Percentiles rank a stretch among this genome's conserved stretches.
Conservation (phyloP, 2,888 invertebrate species). For the Cistogaster globosa region DNA sequence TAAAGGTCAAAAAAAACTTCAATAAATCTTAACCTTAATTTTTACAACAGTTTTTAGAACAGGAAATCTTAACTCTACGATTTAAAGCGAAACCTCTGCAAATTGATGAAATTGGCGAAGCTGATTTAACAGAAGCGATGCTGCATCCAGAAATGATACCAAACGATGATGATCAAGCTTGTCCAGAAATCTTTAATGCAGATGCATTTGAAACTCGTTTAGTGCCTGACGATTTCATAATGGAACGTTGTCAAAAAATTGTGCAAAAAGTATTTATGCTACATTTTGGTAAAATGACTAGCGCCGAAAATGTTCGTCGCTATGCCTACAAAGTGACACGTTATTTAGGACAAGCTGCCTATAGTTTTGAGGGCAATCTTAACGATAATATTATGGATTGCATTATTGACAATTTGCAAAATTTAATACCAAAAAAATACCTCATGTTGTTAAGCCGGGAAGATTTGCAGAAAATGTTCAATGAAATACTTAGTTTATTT, state of each 20-base stretch:
- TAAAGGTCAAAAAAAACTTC: no score
- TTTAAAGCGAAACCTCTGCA: conserved; percentile 80
- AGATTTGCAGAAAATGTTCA: conserved; percentile 78
- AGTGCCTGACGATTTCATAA: conserved; percentile 78
- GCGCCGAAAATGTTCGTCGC: conserved; percentile 77
- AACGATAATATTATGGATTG: conserved; percentile 80
- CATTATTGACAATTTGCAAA: conserved; percentile 78
- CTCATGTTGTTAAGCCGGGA: conserved; percentile 77
- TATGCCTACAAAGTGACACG: conserved; percentile 79
- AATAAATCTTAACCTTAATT: not conserved
- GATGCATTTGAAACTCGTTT: conserved; percentile 77
- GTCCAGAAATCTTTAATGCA: conserved; percentile 77
- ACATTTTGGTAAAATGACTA: conserved; percentile 76
- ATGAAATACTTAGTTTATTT: conserved; percentile 78
- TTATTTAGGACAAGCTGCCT: conserved; percentile 80
- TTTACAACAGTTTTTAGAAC: conserved; percentile 77
- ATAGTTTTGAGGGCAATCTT: conserved; percentile 78
- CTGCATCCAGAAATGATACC: conserved; percentile 73
- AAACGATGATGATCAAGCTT: conserved; percentile 72
- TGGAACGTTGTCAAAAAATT: conserved; percentile 79
- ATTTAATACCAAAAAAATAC: conserved; percentile 80
- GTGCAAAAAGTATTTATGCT: conserved; percentile 79
- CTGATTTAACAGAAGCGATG: conserved; percentile 49
- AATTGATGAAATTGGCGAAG: conserved; percentile 73
- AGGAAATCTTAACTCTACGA: conserved; percentile 80